These are phyloP conservation scores for Tenthredo mesomela DNA, from an alignment of 2,888 invertebrate species.

Conservation along the genomic window DNA sequence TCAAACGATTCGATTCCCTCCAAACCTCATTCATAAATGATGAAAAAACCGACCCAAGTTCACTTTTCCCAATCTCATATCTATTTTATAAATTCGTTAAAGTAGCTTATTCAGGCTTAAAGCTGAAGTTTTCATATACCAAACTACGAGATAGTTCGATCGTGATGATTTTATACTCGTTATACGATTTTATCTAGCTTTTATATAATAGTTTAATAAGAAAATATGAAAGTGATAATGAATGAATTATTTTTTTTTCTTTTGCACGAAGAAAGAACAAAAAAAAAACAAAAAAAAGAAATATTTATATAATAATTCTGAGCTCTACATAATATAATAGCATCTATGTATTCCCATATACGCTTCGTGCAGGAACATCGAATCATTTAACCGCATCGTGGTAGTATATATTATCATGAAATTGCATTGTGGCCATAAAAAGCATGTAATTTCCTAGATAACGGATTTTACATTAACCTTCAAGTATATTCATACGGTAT, in stretches of 20 bases:
- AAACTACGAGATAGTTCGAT: not conserved
- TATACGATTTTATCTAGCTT: not conserved
- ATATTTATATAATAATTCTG: not conserved
- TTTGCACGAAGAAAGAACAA: too few species aligned
- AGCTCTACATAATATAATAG: not conserved
- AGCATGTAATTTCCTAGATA: not conserved
- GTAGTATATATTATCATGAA: not conserved
- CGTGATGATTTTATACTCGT: not conserved
- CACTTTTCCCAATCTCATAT: not conserved
- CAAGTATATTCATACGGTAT: not conserved
- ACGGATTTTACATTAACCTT: not conserved
- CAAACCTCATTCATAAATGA: not conserved
- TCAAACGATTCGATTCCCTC: not conserved
- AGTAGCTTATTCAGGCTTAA: not conserved
- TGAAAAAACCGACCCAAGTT: not conserved
- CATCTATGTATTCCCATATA: not conserved
- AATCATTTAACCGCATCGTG: not conserved
- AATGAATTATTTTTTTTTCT: too few species aligned
- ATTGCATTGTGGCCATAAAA: not conserved
- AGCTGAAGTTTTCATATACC: not conserved
- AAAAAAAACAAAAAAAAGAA: not conserved
- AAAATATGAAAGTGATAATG: too few species aligned
- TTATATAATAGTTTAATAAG: too few species aligned
- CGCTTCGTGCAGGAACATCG: not conserved
- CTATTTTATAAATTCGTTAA: constrained; percentile 16